These are phyloP conservation scores for Sphaerophoria rueppellii DNA, from an alignment of 2,888 invertebrate genomes.

Conservation along the genomic window DNA sequence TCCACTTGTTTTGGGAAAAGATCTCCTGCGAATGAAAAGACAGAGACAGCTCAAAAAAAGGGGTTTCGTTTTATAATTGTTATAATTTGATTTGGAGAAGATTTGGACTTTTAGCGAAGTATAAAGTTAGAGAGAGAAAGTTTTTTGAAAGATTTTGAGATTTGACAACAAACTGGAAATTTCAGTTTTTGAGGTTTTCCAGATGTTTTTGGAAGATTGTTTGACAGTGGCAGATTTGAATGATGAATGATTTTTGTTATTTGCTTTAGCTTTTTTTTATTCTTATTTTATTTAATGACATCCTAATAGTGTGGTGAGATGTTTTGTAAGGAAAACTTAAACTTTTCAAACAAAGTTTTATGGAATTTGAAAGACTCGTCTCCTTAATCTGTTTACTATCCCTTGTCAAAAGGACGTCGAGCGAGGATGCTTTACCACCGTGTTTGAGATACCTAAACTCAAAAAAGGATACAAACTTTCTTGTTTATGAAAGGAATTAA, in stretches of 20 bases:
- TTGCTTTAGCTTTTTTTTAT: not conserved
- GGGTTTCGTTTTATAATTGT: conserved; percentile 53
- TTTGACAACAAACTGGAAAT: not conserved
- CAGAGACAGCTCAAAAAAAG: not conserved
- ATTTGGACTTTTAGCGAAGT: not conserved
- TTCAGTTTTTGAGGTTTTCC: not conserved
- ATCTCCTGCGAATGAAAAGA: not conserved
- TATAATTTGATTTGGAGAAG: conserved; percentile 35
- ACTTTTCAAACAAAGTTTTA: no score
- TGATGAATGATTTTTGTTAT: not conserved
- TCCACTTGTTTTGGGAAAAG: conserved; percentile 13
- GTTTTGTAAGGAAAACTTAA: no score
- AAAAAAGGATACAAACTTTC: no score
- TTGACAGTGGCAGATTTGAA: not conserved
- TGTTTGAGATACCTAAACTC: no score
- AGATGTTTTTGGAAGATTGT: not conserved
- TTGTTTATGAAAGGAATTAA: no score
- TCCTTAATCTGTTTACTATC: no score
- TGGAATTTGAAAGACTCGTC: no score
- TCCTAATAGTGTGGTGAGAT: no score
- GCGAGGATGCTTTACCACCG: no score
- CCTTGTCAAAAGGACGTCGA: no score
- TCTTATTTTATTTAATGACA: no score
- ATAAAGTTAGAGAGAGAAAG: no score
- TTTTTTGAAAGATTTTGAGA: conserved; percentile 9